These are phyloP conservation scores for Meandrina meandrites DNA, from an alignment of 92 coral and sea anemone genomes.

Conservation along the genomic window DNA sequence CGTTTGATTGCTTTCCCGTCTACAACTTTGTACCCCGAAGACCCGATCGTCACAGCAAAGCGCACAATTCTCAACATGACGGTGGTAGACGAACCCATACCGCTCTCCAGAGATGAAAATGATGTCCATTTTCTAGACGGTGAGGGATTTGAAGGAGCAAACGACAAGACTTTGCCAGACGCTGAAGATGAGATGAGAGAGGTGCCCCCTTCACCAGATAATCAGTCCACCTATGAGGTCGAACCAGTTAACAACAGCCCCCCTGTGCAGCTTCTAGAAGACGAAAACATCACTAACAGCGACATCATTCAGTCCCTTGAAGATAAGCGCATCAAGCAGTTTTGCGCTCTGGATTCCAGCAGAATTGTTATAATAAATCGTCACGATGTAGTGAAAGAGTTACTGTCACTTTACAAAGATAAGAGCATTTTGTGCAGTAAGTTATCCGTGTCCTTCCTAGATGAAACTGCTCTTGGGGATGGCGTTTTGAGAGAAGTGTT, in stretches of 20 bases:
- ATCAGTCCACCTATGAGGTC: constrained; percentile 10
- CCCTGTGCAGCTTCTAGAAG: constrained; percentile 10
- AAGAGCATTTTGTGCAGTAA: constrained; percentile 25
- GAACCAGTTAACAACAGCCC: background rate
- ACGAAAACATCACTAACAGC: background rate
- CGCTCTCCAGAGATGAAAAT: constrained; percentile 12
- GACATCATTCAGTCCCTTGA: constrained; percentile 14
- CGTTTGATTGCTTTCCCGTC: constrained; percentile 1
- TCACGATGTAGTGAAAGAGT: constrained; percentile 39
- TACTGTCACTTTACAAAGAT: constrained; percentile 41
- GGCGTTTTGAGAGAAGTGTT: constrained; percentile 58
- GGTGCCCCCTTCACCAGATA: background rate
- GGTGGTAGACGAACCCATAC: constrained; percentile 6
- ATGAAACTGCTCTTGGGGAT: constrained; percentile 60
- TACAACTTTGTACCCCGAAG: constrained; percentile 29
- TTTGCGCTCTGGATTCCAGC: background rate
- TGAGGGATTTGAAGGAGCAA: background rate
- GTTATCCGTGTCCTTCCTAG: constrained; percentile 33
- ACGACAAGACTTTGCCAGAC: background rate
- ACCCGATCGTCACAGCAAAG: constrained; percentile 15
- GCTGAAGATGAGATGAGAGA: background rate
- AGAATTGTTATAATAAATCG: constrained; percentile 20
- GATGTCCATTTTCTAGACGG: constrained; percentile 30
- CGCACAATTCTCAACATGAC: constrained; percentile 33
- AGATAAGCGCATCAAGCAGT: background rate